Evolutionary conservation across 2,113 vertebrate species (phyloP).

Genomic region (Leptobrachium leishanense): DNA sequence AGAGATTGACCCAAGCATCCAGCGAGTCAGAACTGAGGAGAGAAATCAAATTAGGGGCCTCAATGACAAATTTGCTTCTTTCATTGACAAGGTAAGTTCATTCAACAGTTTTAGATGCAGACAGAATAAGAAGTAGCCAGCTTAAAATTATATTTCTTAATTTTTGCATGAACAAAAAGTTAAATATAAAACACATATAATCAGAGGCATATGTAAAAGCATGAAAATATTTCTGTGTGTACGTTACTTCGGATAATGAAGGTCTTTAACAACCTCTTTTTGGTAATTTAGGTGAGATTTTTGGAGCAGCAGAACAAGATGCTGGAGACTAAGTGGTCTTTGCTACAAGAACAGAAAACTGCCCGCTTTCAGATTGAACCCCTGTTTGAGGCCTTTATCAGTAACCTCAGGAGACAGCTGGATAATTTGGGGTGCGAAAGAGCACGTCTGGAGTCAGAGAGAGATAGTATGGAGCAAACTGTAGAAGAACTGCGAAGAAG

Average conservation of each 20-base stretch:
- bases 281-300: conserved; percentile 75
- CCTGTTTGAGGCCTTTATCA: conserved; percentile 82
- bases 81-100: conserved; percentile 91
- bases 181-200: too few relatives aligned
- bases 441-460: conserved; percentile 81
- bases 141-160: too few relatives aligned
- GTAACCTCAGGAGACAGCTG: conserved; percentile 81
- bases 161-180: too few relatives aligned
- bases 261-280: too few relatives aligned
- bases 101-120: neutral
- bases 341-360: conserved; percentile 77
- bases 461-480: conserved; percentile 81
- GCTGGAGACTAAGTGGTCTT: conserved; percentile 85
- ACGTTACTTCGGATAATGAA: too few relatives aligned
- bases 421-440: conserved; percentile 79
- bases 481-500: conserved; percentile 93
- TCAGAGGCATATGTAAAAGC: too few relatives aligned
- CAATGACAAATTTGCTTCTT: conserved; percentile 79
- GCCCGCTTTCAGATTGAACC: conserved; percentile 73
- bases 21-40: conserved; percentile 84
- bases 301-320: conserved; percentile 90
- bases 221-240: too few relatives aligned
- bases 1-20: conserved; percentile 83
- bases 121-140: too few relatives aligned
- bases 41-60: conserved; percentile 92